Conservation (phyloP, 2,888 invertebrate species). For the Xestia xanthographa region DNA sequence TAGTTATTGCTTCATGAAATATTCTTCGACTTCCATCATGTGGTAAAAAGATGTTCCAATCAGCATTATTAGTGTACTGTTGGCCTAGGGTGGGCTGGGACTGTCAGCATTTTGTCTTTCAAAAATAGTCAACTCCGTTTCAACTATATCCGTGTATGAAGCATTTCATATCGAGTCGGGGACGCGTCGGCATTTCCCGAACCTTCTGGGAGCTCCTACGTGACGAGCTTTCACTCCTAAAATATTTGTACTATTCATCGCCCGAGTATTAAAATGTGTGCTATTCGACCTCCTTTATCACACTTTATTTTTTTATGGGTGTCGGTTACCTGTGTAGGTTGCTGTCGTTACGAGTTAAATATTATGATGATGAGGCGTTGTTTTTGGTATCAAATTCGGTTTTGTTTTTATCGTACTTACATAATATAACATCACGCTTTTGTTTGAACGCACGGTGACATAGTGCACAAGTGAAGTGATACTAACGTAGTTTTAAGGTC, state of each 20-base stretch:
- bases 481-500: too few species aligned
- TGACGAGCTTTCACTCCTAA: constrained; percentile 84
- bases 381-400: not conserved
- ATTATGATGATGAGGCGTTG: not conserved
- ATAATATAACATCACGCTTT: not conserved
- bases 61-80: not conserved
- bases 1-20: not conserved
- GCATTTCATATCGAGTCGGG: constrained; percentile 86
- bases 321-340: constrained; percentile 8
- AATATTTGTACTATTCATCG: constrained; percentile 89
- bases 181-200: constrained; percentile 85
- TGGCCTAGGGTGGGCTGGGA: not conserved
- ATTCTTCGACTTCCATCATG: not conserved
- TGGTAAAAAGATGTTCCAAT: not conserved
- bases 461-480: too few species aligned
- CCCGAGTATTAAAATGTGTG: constrained; percentile 84
- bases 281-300: constrained; percentile 74
- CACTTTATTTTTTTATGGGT: constrained; percentile 66
- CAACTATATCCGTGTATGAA: constrained; percentile 57
- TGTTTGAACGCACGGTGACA: too few species aligned
- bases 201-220: constrained; percentile 81
- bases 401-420: not conserved
- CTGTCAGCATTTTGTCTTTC: not conserved
- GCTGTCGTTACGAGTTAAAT: constrained; percentile 4
- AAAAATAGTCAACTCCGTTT: constrained; percentile 12